phyloP scores from a whole-genome alignment of 2,797 vertebrate species.

The Delichon dasypus region DNA sequence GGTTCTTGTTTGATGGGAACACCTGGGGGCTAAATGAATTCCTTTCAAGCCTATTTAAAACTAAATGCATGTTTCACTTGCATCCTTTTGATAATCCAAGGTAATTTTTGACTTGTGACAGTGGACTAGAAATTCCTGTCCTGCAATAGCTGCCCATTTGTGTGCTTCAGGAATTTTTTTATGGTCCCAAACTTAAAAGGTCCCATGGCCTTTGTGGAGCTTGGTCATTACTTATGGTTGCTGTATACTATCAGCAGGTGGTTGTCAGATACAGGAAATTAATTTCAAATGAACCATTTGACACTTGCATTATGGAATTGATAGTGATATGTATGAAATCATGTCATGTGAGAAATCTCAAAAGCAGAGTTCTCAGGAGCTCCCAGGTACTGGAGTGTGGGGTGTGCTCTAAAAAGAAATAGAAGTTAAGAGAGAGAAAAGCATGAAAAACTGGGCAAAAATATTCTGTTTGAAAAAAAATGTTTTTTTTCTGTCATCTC shows the following conservation, averaged over 20 bases:
- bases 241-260: background rate
- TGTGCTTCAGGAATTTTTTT: background rate
- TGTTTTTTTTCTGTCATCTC: background rate
- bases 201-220: background rate
- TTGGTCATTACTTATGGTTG: background rate
- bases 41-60: background rate
- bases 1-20: background rate
- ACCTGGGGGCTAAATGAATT: background rate
- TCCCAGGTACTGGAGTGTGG: background rate
- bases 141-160: background rate
- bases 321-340: background rate
- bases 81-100: background rate
- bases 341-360: background rate
- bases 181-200: background rate
- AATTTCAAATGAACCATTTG: background rate
- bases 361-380: background rate
- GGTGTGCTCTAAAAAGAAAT: background rate
- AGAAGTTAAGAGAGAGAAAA: background rate
- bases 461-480: background rate
- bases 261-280: background rate
- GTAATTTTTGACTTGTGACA: background rate
- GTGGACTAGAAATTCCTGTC: background rate
- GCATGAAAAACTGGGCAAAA: background rate
- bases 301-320: background rate
- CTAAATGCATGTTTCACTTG: rapidly evolving